phyloP scores from a whole-genome alignment of 2,113 vertebrate genomes.

The Puma concolor region DNA sequence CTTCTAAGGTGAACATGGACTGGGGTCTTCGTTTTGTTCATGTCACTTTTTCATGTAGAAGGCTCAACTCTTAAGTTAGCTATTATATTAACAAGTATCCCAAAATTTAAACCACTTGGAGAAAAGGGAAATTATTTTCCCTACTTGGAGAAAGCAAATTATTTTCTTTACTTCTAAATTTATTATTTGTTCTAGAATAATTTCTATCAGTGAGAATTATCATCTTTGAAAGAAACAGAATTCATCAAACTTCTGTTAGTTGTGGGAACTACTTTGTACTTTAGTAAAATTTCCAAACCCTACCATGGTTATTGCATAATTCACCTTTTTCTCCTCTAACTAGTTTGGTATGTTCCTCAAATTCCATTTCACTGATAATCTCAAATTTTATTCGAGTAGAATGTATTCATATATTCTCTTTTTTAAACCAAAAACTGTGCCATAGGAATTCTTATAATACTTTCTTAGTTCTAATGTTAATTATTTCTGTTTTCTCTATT shows the following conservation, averaged over 20 bases:
- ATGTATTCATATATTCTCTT: not conserved
- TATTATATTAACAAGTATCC: not conserved
- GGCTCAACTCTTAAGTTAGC: not conserved
- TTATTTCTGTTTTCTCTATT: constrained; percentile 9
- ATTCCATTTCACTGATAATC: constrained; percentile 5
- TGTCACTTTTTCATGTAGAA: not conserved
- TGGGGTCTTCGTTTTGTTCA: not conserved
- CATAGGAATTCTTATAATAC: not conserved
- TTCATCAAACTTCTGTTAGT: not conserved
- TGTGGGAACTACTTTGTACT: not conserved
- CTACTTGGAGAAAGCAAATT: not conserved
- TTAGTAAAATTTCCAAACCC: not conserved
- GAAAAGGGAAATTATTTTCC: not conserved
- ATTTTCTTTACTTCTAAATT: not conserved
- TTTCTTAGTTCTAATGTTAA: constrained; percentile 14
- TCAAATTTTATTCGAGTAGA: constrained; percentile 24
- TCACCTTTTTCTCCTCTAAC: not conserved
- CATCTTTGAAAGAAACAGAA: constrained; percentile 11
- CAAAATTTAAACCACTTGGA: constrained; percentile 24
- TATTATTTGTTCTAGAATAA: constrained; percentile 12
- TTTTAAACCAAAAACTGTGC: not conserved
- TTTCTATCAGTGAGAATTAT: not conserved
- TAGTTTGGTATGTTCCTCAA: not conserved
- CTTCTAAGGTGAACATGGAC: not conserved
- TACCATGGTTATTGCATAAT: not conserved